These are phyloP conservation scores for Ooceraea biroi DNA, from an alignment of 1,140 invertebrate genomes.

Conservation along the genomic window DNA sequence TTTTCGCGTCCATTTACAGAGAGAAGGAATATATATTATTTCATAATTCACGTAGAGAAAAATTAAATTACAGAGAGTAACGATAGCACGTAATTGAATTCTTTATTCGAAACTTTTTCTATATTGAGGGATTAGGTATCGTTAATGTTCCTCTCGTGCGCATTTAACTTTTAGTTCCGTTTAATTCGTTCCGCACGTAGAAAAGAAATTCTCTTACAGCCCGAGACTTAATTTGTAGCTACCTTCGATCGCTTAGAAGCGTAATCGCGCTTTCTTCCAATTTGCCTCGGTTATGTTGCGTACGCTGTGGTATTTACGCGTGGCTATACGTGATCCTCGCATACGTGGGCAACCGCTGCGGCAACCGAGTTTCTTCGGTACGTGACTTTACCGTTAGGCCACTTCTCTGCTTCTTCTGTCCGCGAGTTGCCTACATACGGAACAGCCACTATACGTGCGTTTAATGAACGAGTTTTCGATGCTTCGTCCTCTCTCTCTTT, in stretches of 20 bases:
- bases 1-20: neutral
- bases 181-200: neutral
- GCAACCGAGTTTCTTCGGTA: conserved; percentile 81
- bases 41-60: neutral
- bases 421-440: conserved; percentile 75
- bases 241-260: conserved; percentile 39
- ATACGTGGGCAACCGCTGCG: conserved; percentile 71
- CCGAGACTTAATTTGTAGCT: conserved; percentile 31
- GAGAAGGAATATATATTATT: conserved; percentile 10
- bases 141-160: conserved; percentile 4
- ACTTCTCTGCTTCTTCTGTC: conserved; percentile 75
- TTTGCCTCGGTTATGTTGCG: conserved; percentile 61
- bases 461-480: conserved; percentile 76
- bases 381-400: conserved; percentile 82
- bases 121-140: conserved; percentile 17
- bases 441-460: conserved; percentile 61
- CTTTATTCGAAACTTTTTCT: neutral
- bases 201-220: conserved; percentile 6
- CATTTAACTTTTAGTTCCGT: conserved; percentile 35
- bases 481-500: conserved; percentile 44
- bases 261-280: conserved; percentile 62
- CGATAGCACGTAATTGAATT: no score
- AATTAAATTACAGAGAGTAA: neutral
- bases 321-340: conserved; percentile 67
- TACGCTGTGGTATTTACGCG: conserved; percentile 74